phyloP scores from a whole-genome alignment of 2,888 invertebrate species.

The Andrena flavipes region DNA sequence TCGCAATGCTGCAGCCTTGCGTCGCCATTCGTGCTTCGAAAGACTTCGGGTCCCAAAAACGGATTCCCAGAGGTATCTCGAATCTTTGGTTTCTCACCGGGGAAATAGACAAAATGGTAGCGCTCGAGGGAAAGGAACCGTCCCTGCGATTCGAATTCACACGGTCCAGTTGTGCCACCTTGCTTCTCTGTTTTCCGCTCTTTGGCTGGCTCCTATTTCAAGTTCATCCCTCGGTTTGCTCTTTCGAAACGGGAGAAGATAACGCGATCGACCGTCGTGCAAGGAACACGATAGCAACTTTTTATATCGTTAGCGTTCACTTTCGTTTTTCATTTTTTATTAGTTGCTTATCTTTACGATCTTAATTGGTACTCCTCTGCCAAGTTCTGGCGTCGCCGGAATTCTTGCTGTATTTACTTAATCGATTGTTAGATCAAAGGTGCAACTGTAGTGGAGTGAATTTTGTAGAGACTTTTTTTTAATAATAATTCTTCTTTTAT shows the following conservation, averaged over 20 bases:
- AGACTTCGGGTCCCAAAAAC: slow-evolving; percentile 1
- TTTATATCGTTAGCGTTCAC: not conserved
- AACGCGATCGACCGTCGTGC: not conserved
- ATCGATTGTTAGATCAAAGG: not conserved
- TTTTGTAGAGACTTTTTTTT: not conserved
- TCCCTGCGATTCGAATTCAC: not conserved
- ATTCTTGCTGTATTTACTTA: too few species aligned
- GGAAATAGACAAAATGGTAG: slow-evolving; percentile 22
- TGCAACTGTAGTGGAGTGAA: not conserved
- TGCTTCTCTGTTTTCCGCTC: not conserved
- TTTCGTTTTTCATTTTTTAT: not conserved
- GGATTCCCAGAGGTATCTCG: slow-evolving; percentile 44
- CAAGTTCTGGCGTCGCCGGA: not conserved
- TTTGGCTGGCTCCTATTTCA: not conserved
- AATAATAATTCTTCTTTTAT: too few species aligned
- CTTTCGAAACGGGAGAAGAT: not conserved
- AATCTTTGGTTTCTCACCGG: slow-evolving; percentile 64
- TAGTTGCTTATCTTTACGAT: not conserved
- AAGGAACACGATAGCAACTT: not conserved
- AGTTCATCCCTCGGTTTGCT: not conserved
- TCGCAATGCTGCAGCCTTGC: not conserved
- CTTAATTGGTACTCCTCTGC: not conserved
- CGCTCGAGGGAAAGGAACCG: slow-evolving; percentile 4
- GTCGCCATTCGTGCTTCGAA: not conserved
- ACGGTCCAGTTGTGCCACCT: not conserved